Base-by-base conservation (phyloP, 2,113 vertebrate genomes). In the Neogobius melanostomus region DNA sequence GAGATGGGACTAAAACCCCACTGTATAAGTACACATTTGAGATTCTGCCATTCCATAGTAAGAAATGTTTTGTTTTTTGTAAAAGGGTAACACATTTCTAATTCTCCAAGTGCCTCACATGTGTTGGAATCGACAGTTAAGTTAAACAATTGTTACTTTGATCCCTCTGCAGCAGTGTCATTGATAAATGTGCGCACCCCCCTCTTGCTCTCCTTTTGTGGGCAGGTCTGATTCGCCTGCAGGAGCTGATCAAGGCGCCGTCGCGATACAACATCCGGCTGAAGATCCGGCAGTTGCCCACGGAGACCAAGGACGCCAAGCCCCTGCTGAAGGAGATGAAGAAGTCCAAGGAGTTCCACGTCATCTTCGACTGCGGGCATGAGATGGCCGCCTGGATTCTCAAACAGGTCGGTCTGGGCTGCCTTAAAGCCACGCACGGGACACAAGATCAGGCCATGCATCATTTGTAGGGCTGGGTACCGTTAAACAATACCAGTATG, bases 261-360 rank as follows among this genome's bases (percentile, higher is more conserved):
- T 99, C 97, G 52, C 92, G 97, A 59, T 99, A 98, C 82, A 99
- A 98, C 88, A 93, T 99, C 81, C 95, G 97, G 77, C 92, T 99
- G 87, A 99, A 99, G 94, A 99, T 99, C 44, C 96, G 97, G 73
- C 97, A 99, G 90, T 90, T 99, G 75, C 95, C 96, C 85, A 93
- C 94, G 62, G 97, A 98, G 87, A 98, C 95, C 50, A 99, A 98
- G 87, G 97, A 99, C 85, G 96, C 97, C 91, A 98, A 98, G 88
- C 97, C 97, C 44, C 94, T 99, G 83, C 93, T 99, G 80, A 98
- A 98, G 78, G 97, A 99, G 88, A 99, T 99, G 97, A 99, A 99
- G 92, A 96, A 95, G 91, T 95, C 96, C 11, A 99, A 98, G 76
- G 97, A 99, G 86, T 99, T 99, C 83, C 96, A 98, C 12, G 95